Conservation (phyloP, 1,140 invertebrate species). For the Neodiprion fabricii region DNA sequence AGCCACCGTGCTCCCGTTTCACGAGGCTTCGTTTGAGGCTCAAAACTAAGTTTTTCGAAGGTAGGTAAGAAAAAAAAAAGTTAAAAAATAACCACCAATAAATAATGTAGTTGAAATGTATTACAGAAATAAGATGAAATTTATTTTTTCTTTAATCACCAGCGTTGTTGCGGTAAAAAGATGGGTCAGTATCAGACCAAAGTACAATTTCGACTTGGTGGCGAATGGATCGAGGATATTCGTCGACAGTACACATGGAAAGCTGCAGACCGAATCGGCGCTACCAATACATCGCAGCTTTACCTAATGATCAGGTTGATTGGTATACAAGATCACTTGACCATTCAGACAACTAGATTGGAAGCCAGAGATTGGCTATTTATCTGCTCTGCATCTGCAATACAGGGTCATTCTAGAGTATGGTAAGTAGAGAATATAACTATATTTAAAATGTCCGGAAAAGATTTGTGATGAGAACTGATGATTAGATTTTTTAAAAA, state of each 20-base stretch:
- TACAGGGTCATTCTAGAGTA: conserved; percentile 62
- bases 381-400: conserved; percentile 67
- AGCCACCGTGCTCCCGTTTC: too few species aligned
- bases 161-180: conserved; percentile 46
- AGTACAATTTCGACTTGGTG: conserved; percentile 42
- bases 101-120: background rate
- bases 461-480: background rate
- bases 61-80: too few species aligned
- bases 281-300: conserved; percentile 42
- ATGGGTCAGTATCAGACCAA: conserved; percentile 37
- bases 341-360: conserved; percentile 68
- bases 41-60: too few species aligned
- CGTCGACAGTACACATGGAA: conserved; percentile 53
- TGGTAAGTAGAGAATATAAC: conserved; percentile 64
- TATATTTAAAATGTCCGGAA: background rate
- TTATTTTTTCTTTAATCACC: conserved; percentile 23
- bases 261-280: conserved; percentile 33
- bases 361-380: conserved; percentile 75
- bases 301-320: conserved; percentile 70
- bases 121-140: too few species aligned
- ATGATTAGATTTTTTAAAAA: background rate
- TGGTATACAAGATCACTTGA: conserved; percentile 48
- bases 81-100: too few species aligned
- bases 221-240: conserved; percentile 62
- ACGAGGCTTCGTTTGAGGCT: too few species aligned